These are phyloP conservation scores for Clupea harengus DNA, from an alignment of 2,113 vertebrate species.

Conservation along the genomic window DNA sequence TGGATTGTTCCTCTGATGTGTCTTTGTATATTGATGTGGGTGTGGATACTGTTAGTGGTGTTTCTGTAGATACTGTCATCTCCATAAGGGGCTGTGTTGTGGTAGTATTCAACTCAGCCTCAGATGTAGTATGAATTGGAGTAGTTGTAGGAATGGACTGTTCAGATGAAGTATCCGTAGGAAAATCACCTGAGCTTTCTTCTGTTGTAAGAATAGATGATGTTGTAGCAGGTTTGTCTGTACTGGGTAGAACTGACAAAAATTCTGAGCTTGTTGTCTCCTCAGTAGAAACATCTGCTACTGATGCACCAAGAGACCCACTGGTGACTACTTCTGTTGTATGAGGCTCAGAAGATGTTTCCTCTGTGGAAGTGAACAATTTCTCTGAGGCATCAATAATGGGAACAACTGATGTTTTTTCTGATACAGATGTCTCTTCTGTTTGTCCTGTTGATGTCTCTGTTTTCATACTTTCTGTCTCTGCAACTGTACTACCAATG, in stretches of 20 bases:
- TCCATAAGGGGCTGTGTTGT: too few relatives aligned
- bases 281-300: background rate
- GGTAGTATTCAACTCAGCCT: too few relatives aligned
- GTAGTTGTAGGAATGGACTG: background rate
- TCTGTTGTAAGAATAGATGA: background rate
- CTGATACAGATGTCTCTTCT: background rate
- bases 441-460: background rate
- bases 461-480: too few relatives aligned
- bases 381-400: background rate
- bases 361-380: background rate
- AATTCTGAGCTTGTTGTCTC: slow-evolving; percentile 4
- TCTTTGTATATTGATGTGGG: background rate
- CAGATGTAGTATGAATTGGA: background rate
- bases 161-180: background rate
- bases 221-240: background rate
- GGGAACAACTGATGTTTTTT: background rate
- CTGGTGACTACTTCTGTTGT: background rate
- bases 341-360: background rate
- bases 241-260: background rate
- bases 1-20: background rate
- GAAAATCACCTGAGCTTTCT: slow-evolving; percentile 34
- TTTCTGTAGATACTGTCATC: too few relatives aligned
- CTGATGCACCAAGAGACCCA: too few relatives aligned
- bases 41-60: too few relatives aligned
- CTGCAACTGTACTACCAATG: too few relatives aligned